These are phyloP conservation scores for Sparus aurata DNA, from an alignment of 2,797 vertebrate species.

Conservation along the genomic window DNA sequence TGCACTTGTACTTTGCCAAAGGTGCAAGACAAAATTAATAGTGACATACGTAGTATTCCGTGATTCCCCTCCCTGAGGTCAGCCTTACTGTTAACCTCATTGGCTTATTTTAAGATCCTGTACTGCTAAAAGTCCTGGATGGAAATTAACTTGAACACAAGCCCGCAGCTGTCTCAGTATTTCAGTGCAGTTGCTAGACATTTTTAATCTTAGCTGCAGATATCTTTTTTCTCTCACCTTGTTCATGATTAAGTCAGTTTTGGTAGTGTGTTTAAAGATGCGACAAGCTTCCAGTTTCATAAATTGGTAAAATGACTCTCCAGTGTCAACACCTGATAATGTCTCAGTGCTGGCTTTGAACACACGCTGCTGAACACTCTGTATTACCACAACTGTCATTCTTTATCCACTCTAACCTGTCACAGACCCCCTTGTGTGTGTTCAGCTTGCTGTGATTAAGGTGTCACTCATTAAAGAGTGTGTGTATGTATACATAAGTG, in stretches of 20 bases:
- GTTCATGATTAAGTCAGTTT: conserved; percentile 34
- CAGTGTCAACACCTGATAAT: conserved; percentile 53
- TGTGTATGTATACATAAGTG: conserved; percentile 57
- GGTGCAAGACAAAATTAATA: conserved; percentile 30
- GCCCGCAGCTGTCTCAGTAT: conserved; percentile 40
- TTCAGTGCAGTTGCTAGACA: conserved; percentile 2
- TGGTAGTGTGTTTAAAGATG: conserved; percentile 33
- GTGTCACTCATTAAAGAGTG: conserved; percentile 63
- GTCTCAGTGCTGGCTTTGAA: conserved; percentile 23
- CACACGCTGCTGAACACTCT: conserved; percentile 11
- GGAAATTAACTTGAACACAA: conserved; percentile 25
- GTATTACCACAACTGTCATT: conserved; percentile 42
- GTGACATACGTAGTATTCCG: conserved; percentile 22
- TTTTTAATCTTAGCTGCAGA: conserved; percentile 20
- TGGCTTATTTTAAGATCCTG: conserved; percentile 39
- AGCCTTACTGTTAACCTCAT: conserved; percentile 17
- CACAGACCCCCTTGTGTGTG: conserved; percentile 50
- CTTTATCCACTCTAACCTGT: conserved; percentile 37
- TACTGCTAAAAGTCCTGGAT: conserved; percentile 23
- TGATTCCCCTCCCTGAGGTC: conserved; percentile 42
- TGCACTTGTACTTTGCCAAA: conserved; percentile 8
- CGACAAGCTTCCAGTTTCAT: conserved; percentile 28
- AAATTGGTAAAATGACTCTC: conserved; percentile 38
- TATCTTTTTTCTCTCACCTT: conserved; percentile 20
- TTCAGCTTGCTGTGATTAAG: conserved; percentile 77